phyloP scores from a whole-genome alignment of 2,888 invertebrate genomes.

The Pantelozetes paolii region DNA sequence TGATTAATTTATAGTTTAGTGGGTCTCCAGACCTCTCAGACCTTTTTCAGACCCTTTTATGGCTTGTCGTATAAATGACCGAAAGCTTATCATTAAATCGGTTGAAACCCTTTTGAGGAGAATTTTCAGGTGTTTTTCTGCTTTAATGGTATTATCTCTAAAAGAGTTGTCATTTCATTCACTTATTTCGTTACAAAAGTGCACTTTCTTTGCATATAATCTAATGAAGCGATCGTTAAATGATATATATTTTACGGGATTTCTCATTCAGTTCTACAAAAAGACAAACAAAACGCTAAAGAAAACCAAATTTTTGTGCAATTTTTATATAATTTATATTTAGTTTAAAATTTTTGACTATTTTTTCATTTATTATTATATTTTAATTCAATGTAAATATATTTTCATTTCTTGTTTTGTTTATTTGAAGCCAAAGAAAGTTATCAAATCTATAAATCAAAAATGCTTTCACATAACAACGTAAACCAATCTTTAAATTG shows the following conservation, averaged over 20 bases:
- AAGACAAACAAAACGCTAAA: not conserved
- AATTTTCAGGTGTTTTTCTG: slow-evolving; percentile 8
- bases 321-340: not conserved
- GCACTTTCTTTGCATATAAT: slow-evolving; percentile 3
- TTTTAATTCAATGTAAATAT: slow-evolving; percentile 19
- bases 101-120: not conserved
- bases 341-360: not conserved
- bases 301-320: slow-evolving; percentile 12
- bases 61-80: slow-evolving; percentile 8
- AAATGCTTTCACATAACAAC: not conserved
- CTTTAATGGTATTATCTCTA: not conserved
- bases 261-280: not conserved
- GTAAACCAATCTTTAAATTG: slow-evolving; percentile 17
- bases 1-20: slow-evolving; percentile 24
- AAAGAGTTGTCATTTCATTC: not conserved
- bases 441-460: slow-evolving; percentile 22
- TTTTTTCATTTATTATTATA: slow-evolving; percentile 14
- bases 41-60: slow-evolving; percentile 4
- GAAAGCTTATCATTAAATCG: slow-evolving; percentile 1
- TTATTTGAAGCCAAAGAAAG: slow-evolving; percentile 28
- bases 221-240: slow-evolving; percentile 3
- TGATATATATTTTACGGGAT: slow-evolving; percentile 25
- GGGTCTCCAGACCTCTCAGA: not conserved
- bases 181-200: slow-evolving; percentile 4
- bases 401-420: not conserved